A percentile compares a stretch with the other conserved stretches of the same genome.
Evolutionary conservation across 1,140 invertebrate genomes (phyloP).

Genomic region (Lordiphosa mommai): DNA sequence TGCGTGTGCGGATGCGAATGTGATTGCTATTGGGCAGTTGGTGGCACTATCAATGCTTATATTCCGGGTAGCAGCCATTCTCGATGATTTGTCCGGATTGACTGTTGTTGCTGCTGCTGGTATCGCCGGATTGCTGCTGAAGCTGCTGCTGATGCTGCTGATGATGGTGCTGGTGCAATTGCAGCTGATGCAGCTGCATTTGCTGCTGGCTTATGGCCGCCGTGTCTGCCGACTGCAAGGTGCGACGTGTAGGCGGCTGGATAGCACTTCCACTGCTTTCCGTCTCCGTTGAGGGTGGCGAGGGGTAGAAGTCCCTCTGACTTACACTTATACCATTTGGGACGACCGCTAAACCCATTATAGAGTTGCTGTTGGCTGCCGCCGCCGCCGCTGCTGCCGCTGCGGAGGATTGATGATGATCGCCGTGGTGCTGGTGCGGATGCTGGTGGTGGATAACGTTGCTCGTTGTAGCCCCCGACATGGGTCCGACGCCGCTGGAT

Average conservation of each 20-base stretch:
- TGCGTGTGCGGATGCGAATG: conserved; percentile 4
- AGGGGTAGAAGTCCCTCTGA: conserved; percentile 80
- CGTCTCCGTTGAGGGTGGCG: conserved; percentile 80
- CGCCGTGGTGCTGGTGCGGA: conserved; percentile 79
- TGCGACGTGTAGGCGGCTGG: conserved; percentile 68
- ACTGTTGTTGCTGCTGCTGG: conserved; percentile 80
- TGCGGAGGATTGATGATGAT: conserved; percentile 75
- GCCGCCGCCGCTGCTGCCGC: conserved; percentile 53
- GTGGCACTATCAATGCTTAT: conserved; percentile 82
- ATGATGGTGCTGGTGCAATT: conserved; percentile 49
- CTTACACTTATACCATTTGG: conserved; percentile 80
- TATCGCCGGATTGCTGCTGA: conserved; percentile 69
- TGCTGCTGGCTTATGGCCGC: conserved; percentile 45
- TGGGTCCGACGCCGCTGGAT: conserved; percentile 77
- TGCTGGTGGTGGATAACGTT: conserved; percentile 71
- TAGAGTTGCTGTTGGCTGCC: conserved; percentile 62
- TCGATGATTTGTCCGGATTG: conserved; percentile 79
- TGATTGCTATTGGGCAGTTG: conserved; percentile 10
- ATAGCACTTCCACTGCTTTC: conserved; percentile 80
- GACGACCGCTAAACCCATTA: conserved; percentile 73
- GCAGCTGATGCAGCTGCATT: conserved; percentile 43
- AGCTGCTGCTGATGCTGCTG: conserved; percentile 59
- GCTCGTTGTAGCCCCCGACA: conserved; percentile 74
- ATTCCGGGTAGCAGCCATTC: conserved; percentile 80
- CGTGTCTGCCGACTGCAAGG: conserved; percentile 58